A percentile compares a stretch with the other conserved stretches of the same genome.
phyloP scores from a whole-genome alignment of 2,888 invertebrate species.

The Prionchulus punctatus region DNA sequence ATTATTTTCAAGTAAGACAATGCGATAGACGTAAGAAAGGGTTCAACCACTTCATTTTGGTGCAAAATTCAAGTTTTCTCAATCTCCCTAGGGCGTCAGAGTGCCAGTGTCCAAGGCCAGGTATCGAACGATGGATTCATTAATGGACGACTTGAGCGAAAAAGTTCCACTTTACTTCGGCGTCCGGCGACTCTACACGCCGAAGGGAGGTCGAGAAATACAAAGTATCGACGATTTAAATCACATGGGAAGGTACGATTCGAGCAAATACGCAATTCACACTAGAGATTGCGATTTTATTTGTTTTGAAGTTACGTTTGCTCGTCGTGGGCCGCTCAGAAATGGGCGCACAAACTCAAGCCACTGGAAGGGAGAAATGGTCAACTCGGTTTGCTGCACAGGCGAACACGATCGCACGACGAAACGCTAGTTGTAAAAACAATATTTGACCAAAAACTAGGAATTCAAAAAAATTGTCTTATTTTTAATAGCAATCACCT shows the following conservation, averaged over 20 bases:
- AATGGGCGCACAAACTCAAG: too few relatives aligned
- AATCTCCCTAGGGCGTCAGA: conserved; percentile 23
- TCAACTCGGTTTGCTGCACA: too few relatives aligned
- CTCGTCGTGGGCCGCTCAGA: too few relatives aligned
- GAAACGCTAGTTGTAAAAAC: too few relatives aligned
- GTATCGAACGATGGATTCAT: conserved; percentile 25
- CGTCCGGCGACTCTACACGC: conserved; percentile 25
- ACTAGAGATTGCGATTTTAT: too few relatives aligned
- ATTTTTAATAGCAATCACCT: too few relatives aligned
- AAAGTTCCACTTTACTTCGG: conserved; percentile 23
- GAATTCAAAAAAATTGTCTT: too few relatives aligned
- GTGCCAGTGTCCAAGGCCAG: conserved; percentile 27
- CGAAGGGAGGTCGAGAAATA: conserved; percentile 22
- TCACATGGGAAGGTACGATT: conserved; percentile 27
- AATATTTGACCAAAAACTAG: too few relatives aligned
- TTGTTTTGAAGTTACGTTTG: too few relatives aligned
- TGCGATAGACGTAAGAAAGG: background rate
- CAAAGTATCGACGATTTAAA: conserved; percentile 21
- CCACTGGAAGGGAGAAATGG: too few relatives aligned
- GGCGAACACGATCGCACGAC: too few relatives aligned
- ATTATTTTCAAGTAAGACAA: conserved; percentile 23
- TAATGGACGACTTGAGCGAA: conserved; percentile 27
- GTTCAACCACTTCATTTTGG: background rate
- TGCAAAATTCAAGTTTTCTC: background rate
- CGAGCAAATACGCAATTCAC: too few relatives aligned